These are phyloP conservation scores for Bimastos eiseni DNA, from an alignment of 2,888 invertebrate genomes.

Conservation along the genomic window DNA sequence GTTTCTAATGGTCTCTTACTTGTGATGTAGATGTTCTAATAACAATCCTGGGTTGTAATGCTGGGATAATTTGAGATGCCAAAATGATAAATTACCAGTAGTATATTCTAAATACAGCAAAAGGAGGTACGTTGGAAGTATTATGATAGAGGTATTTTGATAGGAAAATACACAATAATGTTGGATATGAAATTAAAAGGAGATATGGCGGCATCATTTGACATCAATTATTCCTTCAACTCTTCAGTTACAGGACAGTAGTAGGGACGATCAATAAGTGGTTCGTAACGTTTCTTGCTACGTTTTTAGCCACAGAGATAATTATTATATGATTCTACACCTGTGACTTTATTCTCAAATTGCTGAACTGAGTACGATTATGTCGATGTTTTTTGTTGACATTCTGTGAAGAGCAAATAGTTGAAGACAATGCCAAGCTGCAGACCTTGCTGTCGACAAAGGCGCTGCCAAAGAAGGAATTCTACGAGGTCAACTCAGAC, in stretches of 20 bases:
- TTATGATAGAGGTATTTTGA: not conserved
- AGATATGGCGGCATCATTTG: not conserved
- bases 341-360: not conserved
- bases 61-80: no score
- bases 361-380: not conserved
- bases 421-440: not conserved
- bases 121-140: not conserved
- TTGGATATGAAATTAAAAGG: not conserved
- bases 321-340: not conserved
- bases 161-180: not conserved
- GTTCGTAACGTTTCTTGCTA: not conserved
- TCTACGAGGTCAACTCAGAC: not conserved
- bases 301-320: not conserved
- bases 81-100: no score
- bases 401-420: not conserved
- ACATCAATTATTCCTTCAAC: not conserved
- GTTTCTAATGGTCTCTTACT: no score
- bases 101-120: not conserved
- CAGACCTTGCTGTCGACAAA: not conserved
- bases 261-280: not conserved
- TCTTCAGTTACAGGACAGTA: not conserved
- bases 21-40: no score
- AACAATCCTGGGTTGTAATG: no score
- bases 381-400: not conserved
- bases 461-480: slow-evolving; percentile 2